These are phyloP conservation scores for Neodiprion pinetum DNA, from an alignment of 1,140 invertebrate species.

Conservation along the genomic window DNA sequence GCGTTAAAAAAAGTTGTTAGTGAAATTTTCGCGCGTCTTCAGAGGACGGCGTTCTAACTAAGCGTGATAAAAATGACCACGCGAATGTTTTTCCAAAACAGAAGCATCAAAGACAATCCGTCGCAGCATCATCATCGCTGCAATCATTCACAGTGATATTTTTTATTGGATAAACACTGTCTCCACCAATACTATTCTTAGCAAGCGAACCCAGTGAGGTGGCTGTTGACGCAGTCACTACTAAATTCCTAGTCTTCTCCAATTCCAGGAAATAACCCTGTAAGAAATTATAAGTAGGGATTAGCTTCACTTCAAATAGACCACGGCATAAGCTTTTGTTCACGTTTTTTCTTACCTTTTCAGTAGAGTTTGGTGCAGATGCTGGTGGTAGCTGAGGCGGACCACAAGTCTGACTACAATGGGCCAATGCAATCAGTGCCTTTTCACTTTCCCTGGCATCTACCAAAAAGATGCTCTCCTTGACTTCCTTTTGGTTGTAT, in stretches of 20 bases:
- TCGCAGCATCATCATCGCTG: constrained; percentile 49
- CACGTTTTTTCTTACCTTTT: constrained; percentile 29
- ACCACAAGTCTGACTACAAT: constrained; percentile 47
- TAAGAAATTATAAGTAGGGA: constrained; percentile 12
- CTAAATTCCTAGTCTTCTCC: constrained; percentile 47
- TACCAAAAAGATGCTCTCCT: constrained; percentile 83
- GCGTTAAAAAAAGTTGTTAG: too few species aligned
- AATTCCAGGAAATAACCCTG: constrained; percentile 51
- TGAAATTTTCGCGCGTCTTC: too few species aligned
- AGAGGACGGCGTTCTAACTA: too few species aligned
- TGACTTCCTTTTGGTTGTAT: constrained; percentile 79
- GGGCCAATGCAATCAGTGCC: constrained; percentile 64
- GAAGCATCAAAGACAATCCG: constrained; percentile 58
- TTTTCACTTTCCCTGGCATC: constrained; percentile 80
- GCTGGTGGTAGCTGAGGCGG: constrained; percentile 36
- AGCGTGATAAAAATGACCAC: constrained; percentile 38
- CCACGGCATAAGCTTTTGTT: neutral
- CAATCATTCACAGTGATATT: constrained; percentile 28
- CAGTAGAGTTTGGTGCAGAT: constrained; percentile 30
- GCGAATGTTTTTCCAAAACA: constrained; percentile 42
- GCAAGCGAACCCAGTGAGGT: constrained; percentile 54
- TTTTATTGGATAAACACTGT: constrained; percentile 38
- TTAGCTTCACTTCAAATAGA: neutral
- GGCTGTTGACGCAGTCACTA: constrained; percentile 54
- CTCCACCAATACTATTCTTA: constrained; percentile 33